phyloP scores from a whole-genome alignment of 2,113 vertebrate species.

The Cettia cetti region DNA sequence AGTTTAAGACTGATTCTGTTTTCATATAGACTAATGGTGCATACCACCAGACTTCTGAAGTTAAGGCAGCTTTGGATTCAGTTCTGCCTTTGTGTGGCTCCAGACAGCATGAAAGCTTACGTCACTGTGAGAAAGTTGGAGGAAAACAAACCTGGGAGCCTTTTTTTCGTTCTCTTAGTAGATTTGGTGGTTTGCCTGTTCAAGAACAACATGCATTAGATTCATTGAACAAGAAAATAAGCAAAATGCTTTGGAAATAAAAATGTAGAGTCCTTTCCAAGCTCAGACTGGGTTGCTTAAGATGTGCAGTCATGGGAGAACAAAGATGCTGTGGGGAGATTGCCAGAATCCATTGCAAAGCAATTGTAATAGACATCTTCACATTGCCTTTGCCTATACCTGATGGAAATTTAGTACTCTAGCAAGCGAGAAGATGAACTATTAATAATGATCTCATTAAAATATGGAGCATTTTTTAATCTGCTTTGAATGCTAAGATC shows the following conservation, averaged over 20 bases:
- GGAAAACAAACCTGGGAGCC: background rate
- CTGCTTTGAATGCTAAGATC: background rate
- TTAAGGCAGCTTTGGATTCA: background rate
- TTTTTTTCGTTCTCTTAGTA: background rate
- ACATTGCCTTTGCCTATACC: background rate
- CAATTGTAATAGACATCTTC: background rate
- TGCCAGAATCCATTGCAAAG: background rate
- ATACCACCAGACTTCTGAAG: background rate
- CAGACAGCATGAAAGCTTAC: background rate
- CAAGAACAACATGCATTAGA: background rate
- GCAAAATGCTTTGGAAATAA: background rate
- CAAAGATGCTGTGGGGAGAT: background rate
- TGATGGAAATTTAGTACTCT: background rate
- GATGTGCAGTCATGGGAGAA: background rate
- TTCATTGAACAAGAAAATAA: background rate
- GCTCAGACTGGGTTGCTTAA: background rate
- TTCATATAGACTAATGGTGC: background rate
- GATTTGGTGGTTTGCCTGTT: background rate
- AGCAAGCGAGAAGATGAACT: background rate
- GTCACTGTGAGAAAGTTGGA: background rate
- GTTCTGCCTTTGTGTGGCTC: background rate
- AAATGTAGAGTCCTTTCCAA: background rate
- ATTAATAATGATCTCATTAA: background rate
- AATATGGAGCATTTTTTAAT: background rate
- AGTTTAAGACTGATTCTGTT: background rate